These are phyloP conservation scores for Erethizon dorsatum DNA, from an alignment of 2,797 vertebrate species.

Conservation along the genomic window DNA sequence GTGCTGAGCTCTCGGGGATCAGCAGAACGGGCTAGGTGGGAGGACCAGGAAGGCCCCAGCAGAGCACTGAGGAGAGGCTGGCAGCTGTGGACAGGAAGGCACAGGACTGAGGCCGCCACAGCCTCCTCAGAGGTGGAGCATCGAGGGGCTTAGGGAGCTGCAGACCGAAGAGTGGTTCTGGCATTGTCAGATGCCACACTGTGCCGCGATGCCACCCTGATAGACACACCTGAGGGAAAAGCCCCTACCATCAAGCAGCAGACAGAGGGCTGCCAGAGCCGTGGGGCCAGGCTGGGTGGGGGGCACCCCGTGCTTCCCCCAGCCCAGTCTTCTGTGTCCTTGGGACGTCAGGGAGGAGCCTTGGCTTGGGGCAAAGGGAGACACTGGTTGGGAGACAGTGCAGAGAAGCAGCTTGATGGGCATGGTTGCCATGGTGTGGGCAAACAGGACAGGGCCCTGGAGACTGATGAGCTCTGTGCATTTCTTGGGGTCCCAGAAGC, in stretches of 20 bases:
- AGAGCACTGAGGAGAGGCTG: background rate
- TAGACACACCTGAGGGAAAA: background rate
- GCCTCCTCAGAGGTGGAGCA: background rate
- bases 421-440: background rate
- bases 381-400: background rate
- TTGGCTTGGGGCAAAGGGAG: background rate
- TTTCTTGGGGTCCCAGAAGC: background rate
- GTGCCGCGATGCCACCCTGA: background rate
- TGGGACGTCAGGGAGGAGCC: rapidly evolving
- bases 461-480: rapidly evolving
- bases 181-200: background rate
- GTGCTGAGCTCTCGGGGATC: background rate
- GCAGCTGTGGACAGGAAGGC: background rate
- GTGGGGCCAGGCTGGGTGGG: background rate
- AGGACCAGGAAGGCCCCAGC: background rate
- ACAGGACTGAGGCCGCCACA: no score
- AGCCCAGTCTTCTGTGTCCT: background rate
- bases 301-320: background rate
- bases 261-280: background rate
- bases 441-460: rapidly evolving
- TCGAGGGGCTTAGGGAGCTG: background rate
- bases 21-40: background rate
- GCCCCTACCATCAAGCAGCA: background rate
- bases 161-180: background rate
- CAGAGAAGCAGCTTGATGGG: background rate